phyloP scores from a whole-genome alignment of 1,140 invertebrate genomes.

The Bombus superbus region DNA sequence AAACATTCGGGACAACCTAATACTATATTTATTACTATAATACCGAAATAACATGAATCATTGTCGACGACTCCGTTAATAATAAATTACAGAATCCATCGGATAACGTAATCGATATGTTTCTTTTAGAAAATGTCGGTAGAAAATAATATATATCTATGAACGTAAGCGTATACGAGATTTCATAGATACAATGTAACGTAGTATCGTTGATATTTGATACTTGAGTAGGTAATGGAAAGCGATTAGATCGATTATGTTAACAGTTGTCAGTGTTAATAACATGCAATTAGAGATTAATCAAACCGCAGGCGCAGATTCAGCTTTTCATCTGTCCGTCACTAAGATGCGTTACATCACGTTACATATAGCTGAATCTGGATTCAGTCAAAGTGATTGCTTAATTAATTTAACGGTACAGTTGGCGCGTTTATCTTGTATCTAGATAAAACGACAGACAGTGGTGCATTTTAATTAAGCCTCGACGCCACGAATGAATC shows the following conservation, averaged over 20 bases:
- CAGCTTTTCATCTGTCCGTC: constrained; percentile 30
- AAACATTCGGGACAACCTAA: too few relatives aligned
- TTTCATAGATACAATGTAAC: not conserved
- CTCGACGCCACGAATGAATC: not conserved
- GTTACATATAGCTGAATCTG: constrained; percentile 20
- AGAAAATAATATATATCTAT: not conserved
- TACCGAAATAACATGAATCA: not conserved
- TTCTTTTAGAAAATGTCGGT: not conserved
- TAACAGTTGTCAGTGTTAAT: constrained; percentile 14
- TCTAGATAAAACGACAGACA: constrained; percentile 30
- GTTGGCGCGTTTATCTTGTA: constrained; percentile 30
- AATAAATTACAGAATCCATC: not conserved
- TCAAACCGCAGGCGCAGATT: not conserved
- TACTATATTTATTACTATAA: too few relatives aligned
- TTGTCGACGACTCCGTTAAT: not conserved
- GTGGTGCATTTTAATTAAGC: constrained; percentile 36
- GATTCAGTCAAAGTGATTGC: constrained; percentile 25
- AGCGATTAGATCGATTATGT: constrained; percentile 17
- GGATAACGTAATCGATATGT: not conserved
- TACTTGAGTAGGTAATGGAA: not conserved
- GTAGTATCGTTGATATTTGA: too few relatives aligned
- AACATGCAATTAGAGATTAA: constrained; percentile 26
- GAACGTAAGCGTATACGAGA: too few relatives aligned
- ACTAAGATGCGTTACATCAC: constrained; percentile 12
- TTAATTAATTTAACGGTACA: constrained; percentile 44